phyloP scores from a whole-genome alignment of 1,140 invertebrate genomes.

The Hestina assimilis region DNA sequence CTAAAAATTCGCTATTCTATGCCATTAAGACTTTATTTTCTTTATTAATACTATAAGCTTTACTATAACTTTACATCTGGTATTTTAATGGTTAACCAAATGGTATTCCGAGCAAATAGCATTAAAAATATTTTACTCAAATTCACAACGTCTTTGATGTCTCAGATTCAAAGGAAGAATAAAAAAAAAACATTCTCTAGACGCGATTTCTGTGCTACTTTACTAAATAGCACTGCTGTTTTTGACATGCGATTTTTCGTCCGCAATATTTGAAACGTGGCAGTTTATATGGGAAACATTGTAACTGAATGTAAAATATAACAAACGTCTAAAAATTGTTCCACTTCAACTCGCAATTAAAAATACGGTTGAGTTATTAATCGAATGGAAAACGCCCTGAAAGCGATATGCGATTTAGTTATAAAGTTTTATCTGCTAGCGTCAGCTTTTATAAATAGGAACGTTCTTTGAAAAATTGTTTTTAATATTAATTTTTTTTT shows the following conservation, averaged over 20 bases:
- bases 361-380: slow-evolving; percentile 3
- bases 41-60: too few relatives aligned
- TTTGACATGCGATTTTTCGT: neutral
- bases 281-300: neutral
- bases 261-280: neutral
- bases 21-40: too few relatives aligned
- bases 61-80: too few relatives aligned
- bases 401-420: neutral
- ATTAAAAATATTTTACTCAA: neutral
- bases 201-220: neutral
- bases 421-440: too few relatives aligned
- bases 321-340: neutral
- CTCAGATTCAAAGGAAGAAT: neutral
- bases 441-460: too few relatives aligned
- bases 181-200: neutral
- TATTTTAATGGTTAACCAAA: too few relatives aligned
- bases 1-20: too few relatives aligned
- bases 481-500: too few relatives aligned
- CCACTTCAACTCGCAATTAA: neutral
- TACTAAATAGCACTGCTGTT: neutral
- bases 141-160: neutral
- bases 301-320: neutral
- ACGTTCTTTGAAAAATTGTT: too few relatives aligned
- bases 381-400: neutral
- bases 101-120: too few relatives aligned